Evolutionary conservation across 1,140 invertebrate species (phyloP), one percentile per base, ranked within the genome.

Genomic region (Arctopsyche grandis): DNA sequence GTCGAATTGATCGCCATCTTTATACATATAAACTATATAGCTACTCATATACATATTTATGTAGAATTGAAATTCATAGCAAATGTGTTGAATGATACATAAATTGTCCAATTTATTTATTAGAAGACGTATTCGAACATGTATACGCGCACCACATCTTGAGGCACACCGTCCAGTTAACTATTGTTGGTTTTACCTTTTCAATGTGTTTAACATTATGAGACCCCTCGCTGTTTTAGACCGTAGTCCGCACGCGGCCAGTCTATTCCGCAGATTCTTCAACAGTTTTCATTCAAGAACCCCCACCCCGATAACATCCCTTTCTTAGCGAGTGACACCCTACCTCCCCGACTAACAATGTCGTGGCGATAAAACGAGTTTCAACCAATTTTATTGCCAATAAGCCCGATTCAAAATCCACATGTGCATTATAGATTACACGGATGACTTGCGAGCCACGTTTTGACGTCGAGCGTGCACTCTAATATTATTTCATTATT

Each of bases 121-220:
- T n/a, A n/a, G n/a, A 7, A 7, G 29, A 38, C 29, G 7, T 38
- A 44, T 19, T 46, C 5, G 69, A n/a, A n/a, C 22, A 24, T 60
- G 21, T 19, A 22, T 16, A 52, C 38, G 14, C 24, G 58, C 29
- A 46, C 29, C 48, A 63, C 70, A 69, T 9, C 21, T 76, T 76
- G 74, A 63, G 52, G 63, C 24, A 63, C 22, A 21, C 14, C 10
- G 24, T 52, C 58, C 19, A 9, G 74, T 63, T 63, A 26, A 76
- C 56, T 76, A 76, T 71, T 77, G 80, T 79, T 77, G 73, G 80
- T 81, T 73, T 81, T 69, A 79, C 73, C 63, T 70, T 79, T 63
- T 76, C 77, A 70, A 76, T 77, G 77, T 81, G 77, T 77, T 81
- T 78, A 77, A 58, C 74, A 78, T 76, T 75, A 78, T 75, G 69